These are phyloP conservation scores for Mustelus asterias DNA, from an alignment of 2,113 vertebrate species.

Conservation along the genomic window DNA sequence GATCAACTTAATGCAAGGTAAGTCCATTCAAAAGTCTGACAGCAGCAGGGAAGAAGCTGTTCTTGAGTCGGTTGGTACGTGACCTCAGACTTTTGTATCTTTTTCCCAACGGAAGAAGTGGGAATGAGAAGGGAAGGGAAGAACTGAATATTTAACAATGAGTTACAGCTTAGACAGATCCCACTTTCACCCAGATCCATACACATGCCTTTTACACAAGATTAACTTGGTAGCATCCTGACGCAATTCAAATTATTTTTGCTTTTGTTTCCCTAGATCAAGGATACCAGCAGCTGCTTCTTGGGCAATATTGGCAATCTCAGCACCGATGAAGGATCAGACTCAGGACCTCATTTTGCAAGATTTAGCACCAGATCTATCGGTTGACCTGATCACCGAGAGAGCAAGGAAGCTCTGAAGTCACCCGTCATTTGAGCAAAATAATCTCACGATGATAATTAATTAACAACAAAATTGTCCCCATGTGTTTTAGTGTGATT, in stretches of 20 bases:
- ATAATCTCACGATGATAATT: background rate
- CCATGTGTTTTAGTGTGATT: background rate
- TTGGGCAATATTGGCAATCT: background rate
- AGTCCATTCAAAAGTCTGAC: too few species aligned
- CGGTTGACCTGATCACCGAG: background rate
- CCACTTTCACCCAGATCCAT: background rate
- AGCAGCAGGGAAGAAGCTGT: too few species aligned
- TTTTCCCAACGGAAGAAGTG: too few species aligned
- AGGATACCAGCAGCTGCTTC: background rate
- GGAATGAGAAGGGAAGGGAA: too few species aligned
- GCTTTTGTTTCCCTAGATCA: background rate
- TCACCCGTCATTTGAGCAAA: background rate
- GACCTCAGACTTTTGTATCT: too few species aligned
- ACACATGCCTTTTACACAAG: too few species aligned
- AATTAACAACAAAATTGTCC: background rate
- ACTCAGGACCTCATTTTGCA: background rate
- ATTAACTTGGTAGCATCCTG: too few species aligned
- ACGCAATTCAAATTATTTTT: too few species aligned
- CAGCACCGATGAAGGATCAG: background rate
- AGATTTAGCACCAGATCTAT: background rate
- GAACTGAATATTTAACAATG: background rate
- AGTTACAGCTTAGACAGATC: background rate
- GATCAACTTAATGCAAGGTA: too few species aligned
- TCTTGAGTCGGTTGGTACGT: too few species aligned
- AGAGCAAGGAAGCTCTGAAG: background rate